Evolutionary conservation across 2,113 vertebrate species (phyloP).

Genomic region (Heterocephalus glaber): DNA sequence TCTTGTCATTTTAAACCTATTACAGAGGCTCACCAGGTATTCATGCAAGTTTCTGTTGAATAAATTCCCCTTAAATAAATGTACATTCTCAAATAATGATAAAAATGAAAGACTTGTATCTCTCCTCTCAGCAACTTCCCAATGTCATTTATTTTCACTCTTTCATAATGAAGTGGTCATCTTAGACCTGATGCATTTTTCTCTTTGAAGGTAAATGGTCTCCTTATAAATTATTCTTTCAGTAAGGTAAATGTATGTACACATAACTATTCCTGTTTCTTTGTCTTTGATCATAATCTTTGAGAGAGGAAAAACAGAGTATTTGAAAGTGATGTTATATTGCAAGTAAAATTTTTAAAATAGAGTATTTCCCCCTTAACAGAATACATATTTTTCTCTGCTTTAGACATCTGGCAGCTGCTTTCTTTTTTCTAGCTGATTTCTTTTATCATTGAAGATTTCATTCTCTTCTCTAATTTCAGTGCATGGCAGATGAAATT

Average conservation of each 20-base stretch:
- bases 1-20: not conserved
- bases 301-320: constrained; percentile 43
- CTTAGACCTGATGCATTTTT: constrained; percentile 67
- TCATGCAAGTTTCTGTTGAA: not conserved
- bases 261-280: constrained; percentile 70
- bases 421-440: not conserved
- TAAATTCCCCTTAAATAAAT: not conserved
- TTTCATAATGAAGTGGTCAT: constrained; percentile 58
- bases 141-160: constrained; percentile 21
- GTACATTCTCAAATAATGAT: not conserved
- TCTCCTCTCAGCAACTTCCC: not conserved
- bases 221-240: constrained; percentile 76
- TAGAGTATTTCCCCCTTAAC: not conserved
- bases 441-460: constrained; percentile 45
- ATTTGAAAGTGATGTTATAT: constrained; percentile 39
- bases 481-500: constrained; percentile 21
- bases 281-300: constrained; percentile 61
- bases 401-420: not conserved
- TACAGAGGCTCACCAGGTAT: not conserved
- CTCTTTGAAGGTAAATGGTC: constrained; percentile 68
- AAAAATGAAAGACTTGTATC: not conserved
- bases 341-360: constrained; percentile 66
- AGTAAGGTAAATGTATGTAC: constrained; percentile 66
- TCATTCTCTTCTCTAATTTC: constrained; percentile 54
- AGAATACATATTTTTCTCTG: constrained; percentile 48